Evolutionary conservation across 2,113 vertebrate species (phyloP).

Genomic region (Brachirus orientalis): DNA sequence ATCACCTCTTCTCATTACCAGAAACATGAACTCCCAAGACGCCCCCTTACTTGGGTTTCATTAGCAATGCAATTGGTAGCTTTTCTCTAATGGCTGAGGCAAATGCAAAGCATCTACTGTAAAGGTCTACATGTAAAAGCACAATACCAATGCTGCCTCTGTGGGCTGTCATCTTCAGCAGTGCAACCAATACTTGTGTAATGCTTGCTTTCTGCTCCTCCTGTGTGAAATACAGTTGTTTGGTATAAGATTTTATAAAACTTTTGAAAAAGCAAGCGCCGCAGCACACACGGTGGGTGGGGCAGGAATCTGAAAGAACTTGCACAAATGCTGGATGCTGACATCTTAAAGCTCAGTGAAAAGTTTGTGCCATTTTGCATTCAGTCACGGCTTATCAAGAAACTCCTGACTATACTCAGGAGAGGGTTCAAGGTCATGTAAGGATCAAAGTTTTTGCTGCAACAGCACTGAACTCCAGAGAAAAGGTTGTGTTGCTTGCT

Average conservation of each 20-base stretch:
- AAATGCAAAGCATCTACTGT: conserved; percentile 17
- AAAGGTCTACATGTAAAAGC: conserved; percentile 7
- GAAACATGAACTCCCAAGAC: conserved; percentile 50
- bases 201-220: neutral
- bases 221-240: conserved; percentile 5
- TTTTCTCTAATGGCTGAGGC: conserved; percentile 23
- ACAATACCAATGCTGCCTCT: conserved; percentile 1
- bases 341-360: conserved; percentile 26
- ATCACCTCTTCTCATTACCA: conserved; percentile 44
- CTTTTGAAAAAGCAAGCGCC: too few species aligned
- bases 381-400: conserved; percentile 3
- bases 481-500: neutral
- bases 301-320: conserved; percentile 1
- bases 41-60: conserved; percentile 30
- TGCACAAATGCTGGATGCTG: conserved; percentile 6
- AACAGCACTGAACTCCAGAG: neutral
- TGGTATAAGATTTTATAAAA: neutral
- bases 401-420: too few species aligned
- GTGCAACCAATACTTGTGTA: too few species aligned
- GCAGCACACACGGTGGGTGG: neutral
- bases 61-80: conserved; percentile 46
- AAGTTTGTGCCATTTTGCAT: neutral
- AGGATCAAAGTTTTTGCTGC: conserved; percentile 6
- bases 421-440: conserved; percentile 10
- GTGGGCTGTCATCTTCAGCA: too few species aligned